phyloP scores from a whole-genome alignment of 1,140 invertebrate genomes.

The Drosophila oshimai region DNA sequence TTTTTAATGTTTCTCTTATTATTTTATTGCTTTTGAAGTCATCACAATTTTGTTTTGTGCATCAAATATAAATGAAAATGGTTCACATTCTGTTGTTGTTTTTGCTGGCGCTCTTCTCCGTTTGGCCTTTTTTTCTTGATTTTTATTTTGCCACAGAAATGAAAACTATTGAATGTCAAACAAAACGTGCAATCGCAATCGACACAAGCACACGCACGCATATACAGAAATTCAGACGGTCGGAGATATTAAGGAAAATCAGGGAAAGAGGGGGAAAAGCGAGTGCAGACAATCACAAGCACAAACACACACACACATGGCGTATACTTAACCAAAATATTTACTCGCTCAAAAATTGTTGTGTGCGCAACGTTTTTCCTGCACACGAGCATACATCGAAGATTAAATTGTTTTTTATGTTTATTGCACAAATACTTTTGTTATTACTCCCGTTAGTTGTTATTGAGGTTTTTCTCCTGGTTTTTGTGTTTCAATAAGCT shows the following conservation, averaged over 20 bases:
- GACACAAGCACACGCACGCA: constrained; percentile 26
- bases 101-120: not conserved
- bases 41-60: not conserved
- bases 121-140: constrained; percentile 19
- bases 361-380: not conserved
- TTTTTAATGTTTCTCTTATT: too few species aligned
- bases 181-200: constrained; percentile 66
- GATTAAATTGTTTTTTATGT: constrained; percentile 77
- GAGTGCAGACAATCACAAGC: not conserved
- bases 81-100: constrained; percentile 21
- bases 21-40: not conserved
- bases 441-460: constrained; percentile 31
- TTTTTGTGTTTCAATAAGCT: constrained; percentile 1
- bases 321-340: constrained; percentile 78
- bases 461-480: constrained; percentile 15
- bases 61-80: constrained; percentile 52
- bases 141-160: constrained; percentile 63
- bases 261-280: not conserved
- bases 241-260: constrained; percentile 30
- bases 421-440: constrained; percentile 66
- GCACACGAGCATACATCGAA: constrained; percentile 34
- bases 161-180: constrained; percentile 78
- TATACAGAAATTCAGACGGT: constrained; percentile 18
- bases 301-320: constrained; percentile 32
- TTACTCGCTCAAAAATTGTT: constrained; percentile 53